These are phyloP conservation scores for Plagiodera versicolora DNA, from an alignment of 2,888 invertebrate genomes.

Conservation along the genomic window DNA sequence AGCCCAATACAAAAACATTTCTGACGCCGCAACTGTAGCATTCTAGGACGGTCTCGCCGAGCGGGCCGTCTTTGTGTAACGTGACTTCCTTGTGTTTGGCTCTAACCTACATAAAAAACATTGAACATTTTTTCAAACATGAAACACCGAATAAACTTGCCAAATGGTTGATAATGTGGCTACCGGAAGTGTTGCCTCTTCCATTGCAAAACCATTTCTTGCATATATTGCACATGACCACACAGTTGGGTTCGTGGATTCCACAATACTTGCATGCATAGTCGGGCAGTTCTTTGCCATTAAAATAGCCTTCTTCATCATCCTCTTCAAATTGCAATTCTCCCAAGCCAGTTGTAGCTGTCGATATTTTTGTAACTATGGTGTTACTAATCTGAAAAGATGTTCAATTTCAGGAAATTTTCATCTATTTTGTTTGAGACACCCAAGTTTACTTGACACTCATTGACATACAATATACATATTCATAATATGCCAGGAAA, in stretches of 20 bases:
- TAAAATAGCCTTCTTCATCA: constrained; percentile 87
- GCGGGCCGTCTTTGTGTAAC: constrained; percentile 93
- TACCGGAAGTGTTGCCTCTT: constrained; percentile 95
- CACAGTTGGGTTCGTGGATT: constrained; percentile 95
- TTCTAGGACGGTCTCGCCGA: constrained; percentile 96
- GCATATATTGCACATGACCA: constrained; percentile 97
- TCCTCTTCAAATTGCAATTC: constrained; percentile 96
- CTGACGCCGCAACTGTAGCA: constrained; percentile 98
- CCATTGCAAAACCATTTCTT: constrained; percentile 99
- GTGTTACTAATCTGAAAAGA: constrained; percentile 53
- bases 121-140: no score
- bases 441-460: no score
- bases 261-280: constrained; percentile 99
- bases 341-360: constrained; percentile 74
- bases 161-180: constrained; percentile 98
- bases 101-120: constrained; percentile 58
- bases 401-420: no score
- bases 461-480: no score
- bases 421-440: no score
- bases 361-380: constrained; percentile 64
- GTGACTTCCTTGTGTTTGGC: constrained; percentile 99
- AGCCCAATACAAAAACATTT: constrained; percentile 97
- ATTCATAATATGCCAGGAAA: no score
- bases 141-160: constrained; percentile 57
- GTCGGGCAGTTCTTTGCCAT: constrained; percentile 84